phyloP scores from a whole-genome alignment of 2,888 invertebrate genomes.

The Endomychus coccineus region DNA sequence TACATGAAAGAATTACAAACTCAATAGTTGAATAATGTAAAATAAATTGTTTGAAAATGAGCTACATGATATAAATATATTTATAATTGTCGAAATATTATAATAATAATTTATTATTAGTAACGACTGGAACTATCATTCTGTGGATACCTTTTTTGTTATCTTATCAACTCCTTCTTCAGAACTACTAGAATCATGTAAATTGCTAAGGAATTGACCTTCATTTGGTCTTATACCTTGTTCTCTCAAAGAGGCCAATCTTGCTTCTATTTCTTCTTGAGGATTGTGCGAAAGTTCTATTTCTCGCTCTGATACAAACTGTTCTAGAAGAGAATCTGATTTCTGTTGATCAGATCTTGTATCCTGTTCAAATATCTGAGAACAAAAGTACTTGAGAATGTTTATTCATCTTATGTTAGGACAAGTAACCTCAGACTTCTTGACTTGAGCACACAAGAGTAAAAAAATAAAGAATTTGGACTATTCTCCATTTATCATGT shows the following conservation, averaged over 20 bases:
- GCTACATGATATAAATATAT: background rate
- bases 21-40: too few species aligned
- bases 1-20: too few species aligned
- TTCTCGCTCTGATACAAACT: slow-evolving; percentile 46
- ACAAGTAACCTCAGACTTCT: too few species aligned
- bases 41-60: slow-evolving; percentile 5
- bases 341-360: slow-evolving; percentile 62
- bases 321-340: slow-evolving; percentile 58
- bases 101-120: background rate
- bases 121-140: background rate
- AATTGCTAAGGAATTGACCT: slow-evolving; percentile 35
- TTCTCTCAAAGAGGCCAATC: slow-evolving; percentile 48
- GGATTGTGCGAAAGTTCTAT: slow-evolving; percentile 44
- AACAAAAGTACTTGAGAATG: too few species aligned
- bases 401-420: background rate
- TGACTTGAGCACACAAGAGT: too few species aligned
- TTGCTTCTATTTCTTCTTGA: slow-evolving; percentile 48
- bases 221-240: slow-evolving; percentile 40
- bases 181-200: slow-evolving; percentile 37
- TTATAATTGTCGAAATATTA: too few species aligned
- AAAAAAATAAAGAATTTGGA: too few species aligned
- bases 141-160: slow-evolving; percentile 36
- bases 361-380: slow-evolving; percentile 48
- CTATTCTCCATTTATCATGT: too few species aligned
- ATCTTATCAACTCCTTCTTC: slow-evolving; percentile 41